Percentiles rank a stretch among this genome's conserved stretches.
These are phyloP conservation scores for Nibea coibor DNA, from an alignment of 2,113 vertebrate genomes.

Conservation along the genomic window DNA sequence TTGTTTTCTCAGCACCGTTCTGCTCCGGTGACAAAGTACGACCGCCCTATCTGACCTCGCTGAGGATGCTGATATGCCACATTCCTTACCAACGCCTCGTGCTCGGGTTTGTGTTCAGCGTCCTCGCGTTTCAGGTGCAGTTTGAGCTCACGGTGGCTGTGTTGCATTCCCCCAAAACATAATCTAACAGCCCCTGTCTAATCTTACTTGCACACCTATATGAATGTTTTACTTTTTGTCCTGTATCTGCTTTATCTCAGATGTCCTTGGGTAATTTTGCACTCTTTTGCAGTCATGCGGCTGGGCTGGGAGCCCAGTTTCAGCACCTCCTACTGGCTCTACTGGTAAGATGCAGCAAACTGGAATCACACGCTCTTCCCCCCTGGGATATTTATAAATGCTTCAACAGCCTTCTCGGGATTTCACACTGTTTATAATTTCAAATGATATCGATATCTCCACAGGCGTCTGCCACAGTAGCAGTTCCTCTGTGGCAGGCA, in stretches of 20 bases:
- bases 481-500: constrained; percentile 83
- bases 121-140: constrained; percentile 75
- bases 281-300: constrained; percentile 82
- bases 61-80: constrained; percentile 74
- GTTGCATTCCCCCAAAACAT: not conserved
- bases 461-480: constrained; percentile 78
- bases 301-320: constrained; percentile 78
- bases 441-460: constrained; percentile 1
- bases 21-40: constrained; percentile 9
- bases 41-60: constrained; percentile 55
- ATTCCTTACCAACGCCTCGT: constrained; percentile 72
- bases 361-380: not conserved
- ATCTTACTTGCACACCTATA: not conserved
- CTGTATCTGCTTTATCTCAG: constrained; percentile 57
- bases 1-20: constrained; percentile 58
- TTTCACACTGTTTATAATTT: not conserved
- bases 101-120: constrained; percentile 74
- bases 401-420: not conserved
- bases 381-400: not conserved
- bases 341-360: constrained; percentile 72
- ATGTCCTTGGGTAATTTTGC: constrained; percentile 84
- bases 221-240: not conserved
- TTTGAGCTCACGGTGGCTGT: not conserved
- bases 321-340: constrained; percentile 82
- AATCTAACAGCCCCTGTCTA: not conserved